These are phyloP conservation scores for Polyploca ridens DNA, from an alignment of 2,888 invertebrate species.

Conservation along the genomic window DNA sequence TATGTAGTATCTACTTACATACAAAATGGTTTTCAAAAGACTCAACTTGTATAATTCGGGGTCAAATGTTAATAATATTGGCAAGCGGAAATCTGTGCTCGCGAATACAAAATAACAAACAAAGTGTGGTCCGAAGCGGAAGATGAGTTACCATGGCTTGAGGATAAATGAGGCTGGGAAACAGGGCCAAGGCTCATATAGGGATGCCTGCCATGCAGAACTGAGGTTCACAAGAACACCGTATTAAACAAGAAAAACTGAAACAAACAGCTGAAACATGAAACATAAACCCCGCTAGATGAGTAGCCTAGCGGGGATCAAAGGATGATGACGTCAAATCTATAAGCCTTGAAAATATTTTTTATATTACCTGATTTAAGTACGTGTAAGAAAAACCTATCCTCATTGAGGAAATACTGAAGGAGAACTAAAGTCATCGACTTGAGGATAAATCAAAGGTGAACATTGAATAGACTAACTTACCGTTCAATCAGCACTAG, in stretches of 20 bases:
- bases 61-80: slow-evolving; percentile 79
- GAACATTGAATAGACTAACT: neutral
- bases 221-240: neutral
- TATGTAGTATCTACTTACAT: neutral
- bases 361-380: too few species aligned
- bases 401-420: slow-evolving; percentile 4
- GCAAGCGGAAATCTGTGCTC: slow-evolving; percentile 75
- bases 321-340: neutral
- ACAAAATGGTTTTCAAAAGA: slow-evolving; percentile 12
- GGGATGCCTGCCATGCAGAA: neutral
- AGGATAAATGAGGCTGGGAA: slow-evolving; percentile 55
- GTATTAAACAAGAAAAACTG: too few species aligned
- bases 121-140: slow-evolving; percentile 63
- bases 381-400: neutral
- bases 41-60: slow-evolving; percentile 57
- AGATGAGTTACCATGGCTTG: slow-evolving; percentile 52
- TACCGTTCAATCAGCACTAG: neutral
- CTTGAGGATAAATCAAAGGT: neutral
- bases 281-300: too few species aligned
- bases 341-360: too few species aligned
- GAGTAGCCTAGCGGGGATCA: too few species aligned
- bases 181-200: slow-evolving; percentile 59
- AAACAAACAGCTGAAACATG: too few species aligned
- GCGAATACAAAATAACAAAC: slow-evolving; percentile 76
- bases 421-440: neutral